Conservation (phyloP, 2,888 invertebrate genomes). For the Serrognathus titanus region DNA sequence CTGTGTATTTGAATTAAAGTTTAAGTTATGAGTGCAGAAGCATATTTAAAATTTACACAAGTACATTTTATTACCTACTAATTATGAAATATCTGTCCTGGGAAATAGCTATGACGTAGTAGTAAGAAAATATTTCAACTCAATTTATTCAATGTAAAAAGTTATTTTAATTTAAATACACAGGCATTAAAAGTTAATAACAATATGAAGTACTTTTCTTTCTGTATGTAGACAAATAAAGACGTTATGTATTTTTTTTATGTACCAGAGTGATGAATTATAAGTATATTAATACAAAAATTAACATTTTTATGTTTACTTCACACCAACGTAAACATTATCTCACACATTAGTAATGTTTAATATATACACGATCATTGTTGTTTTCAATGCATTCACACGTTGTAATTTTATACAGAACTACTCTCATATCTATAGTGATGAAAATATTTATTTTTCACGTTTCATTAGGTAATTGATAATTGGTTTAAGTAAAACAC, state of each 20-base stretch:
- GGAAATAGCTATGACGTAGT: too few relatives aligned
- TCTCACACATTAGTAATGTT: constrained; percentile 34
- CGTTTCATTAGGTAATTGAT: constrained; percentile 8
- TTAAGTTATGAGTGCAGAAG: not conserved
- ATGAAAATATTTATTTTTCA: constrained; percentile 45
- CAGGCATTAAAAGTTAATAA: constrained; percentile 19
- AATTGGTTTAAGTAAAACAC: constrained; percentile 37
- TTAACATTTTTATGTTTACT: constrained; percentile 25
- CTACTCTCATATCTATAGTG: constrained; percentile 41
- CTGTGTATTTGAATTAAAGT: constrained; percentile 9
- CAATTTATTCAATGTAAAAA: too few relatives aligned
- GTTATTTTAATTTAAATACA: constrained; percentile 7
- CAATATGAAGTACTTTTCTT: constrained; percentile 25
- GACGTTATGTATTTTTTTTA: constrained; percentile 17
- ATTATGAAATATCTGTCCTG: not conserved
- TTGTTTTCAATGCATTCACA: constrained; percentile 31
- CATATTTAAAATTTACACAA: too few relatives aligned
- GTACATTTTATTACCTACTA: not conserved
- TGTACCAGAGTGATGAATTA: constrained; percentile 16
- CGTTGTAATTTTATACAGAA: constrained; percentile 33
- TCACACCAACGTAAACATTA: constrained; percentile 33
- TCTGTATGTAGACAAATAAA: constrained; percentile 32
- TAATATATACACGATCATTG: constrained; percentile 36
- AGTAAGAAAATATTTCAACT: not conserved
- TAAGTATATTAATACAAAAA: constrained; percentile 18